Conservation (phyloP, 2,888 invertebrate species). For the Seira musarum region DNA sequence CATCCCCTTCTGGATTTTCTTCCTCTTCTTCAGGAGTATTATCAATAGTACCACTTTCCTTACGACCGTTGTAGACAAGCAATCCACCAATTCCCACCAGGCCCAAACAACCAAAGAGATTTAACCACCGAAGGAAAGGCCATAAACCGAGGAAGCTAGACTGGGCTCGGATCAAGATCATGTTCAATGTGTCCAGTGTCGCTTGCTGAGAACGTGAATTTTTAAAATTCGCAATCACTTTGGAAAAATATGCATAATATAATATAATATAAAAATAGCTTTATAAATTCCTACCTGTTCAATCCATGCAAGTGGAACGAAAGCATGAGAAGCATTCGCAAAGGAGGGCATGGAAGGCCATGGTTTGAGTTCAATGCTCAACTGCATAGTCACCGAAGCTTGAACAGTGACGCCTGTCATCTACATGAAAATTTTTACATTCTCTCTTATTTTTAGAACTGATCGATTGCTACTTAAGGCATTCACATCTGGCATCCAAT, state of each 20-base stretch:
- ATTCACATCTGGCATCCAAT: neutral
- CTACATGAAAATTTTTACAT: slow-evolving; percentile 28
- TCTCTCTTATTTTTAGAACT: neutral
- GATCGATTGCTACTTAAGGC: neutral
- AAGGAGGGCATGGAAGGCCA: slow-evolving; percentile 58
- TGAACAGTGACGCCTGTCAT: slow-evolving; percentile 50
- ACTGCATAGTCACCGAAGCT: slow-evolving; percentile 52
- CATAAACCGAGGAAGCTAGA: slow-evolving; percentile 35
- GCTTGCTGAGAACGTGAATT: slow-evolving; percentile 20
- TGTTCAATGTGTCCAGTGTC: slow-evolving; percentile 31
- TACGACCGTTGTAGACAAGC: slow-evolving; percentile 45
- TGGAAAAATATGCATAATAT: no score
- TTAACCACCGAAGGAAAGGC: slow-evolving; percentile 43
- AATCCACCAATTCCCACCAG: slow-evolving; percentile 43
- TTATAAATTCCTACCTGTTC: slow-evolving; percentile 31
- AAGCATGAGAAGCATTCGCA: slow-evolving; percentile 32
- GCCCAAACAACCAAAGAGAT: slow-evolving; percentile 34
- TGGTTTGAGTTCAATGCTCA: slow-evolving; percentile 45
- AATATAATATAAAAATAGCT: neutral
- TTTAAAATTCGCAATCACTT: neutral
- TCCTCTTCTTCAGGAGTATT: slow-evolving; percentile 25
- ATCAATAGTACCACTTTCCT: slow-evolving; percentile 33
- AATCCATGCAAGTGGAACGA: slow-evolving; percentile 52
- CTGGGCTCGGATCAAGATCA: slow-evolving; percentile 24
- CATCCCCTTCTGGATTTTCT: slow-evolving; percentile 34